Base-by-base conservation (phyloP, 2,888 invertebrate species). In the Colostygia pectinataria region DNA sequence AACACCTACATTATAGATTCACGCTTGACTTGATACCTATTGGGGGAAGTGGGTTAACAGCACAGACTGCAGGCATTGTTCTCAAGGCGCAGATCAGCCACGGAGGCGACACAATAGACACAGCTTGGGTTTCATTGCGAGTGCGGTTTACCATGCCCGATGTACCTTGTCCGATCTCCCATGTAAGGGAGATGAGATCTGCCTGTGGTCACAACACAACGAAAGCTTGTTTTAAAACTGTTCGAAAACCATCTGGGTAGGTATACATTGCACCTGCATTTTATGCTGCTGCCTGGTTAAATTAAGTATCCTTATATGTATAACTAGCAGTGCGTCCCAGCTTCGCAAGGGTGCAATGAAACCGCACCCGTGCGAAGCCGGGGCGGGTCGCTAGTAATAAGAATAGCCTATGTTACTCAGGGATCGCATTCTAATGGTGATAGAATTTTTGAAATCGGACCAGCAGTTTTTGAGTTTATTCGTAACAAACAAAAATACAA, bases 131-230 rank as follows among this genome's bases (percentile, higher is more conserved):
- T 50, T 53, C 47, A 44, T 53, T 56, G 52, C 54, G 38, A 40
- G 56, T 52, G 61, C 57, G 44, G 53, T 54, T 56, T 56, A 49
- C 59, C 63, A 55, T 66, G 55, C 48, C 61, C 54, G 65, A 71
- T 64, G 53, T 65, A 58, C 55, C 61, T n/a, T n/a, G 55, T 49
- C 61, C 54, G 65, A 71, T 64, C 53, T 65, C 59, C 55, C 61
- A 58, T 63, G 55, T 40, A 10, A 4, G 2, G 20, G 29, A 36
- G 43, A 28, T 38, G 38, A 28, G 33, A 18, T 44, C 29, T 50
- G 23, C 12, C 10, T 46, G 39, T 38, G 33, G 49, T 43, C 7
- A 13, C 2, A 5, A 23, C 5, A 14, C 14, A 36, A n/a, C n/a
- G n/a, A n/a, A n/a, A 9, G 28, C 23, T 43, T 42, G 24, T 41